phyloP scores from a whole-genome alignment of 2,797 vertebrate species.

The Discoglossus pictus region DNA sequence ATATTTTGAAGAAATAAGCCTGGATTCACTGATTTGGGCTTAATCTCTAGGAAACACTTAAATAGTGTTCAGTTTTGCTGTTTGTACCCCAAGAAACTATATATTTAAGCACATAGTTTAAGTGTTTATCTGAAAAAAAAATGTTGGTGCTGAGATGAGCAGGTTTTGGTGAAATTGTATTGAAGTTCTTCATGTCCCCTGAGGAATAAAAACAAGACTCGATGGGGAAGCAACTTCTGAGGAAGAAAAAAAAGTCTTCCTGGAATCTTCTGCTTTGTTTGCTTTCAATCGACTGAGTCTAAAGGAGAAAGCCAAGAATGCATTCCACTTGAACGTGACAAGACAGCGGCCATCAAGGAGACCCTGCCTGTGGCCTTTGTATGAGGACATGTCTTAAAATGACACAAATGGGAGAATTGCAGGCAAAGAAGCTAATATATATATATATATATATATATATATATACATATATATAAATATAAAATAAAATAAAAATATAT shows the following conservation, averaged over 20 bases:
- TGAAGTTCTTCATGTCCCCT: no score
- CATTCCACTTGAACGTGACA: constrained; percentile 50
- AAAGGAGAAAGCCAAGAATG: constrained; percentile 40
- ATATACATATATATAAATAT: constrained; percentile 4
- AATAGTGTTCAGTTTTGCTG: no score
- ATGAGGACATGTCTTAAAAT: constrained; percentile 30
- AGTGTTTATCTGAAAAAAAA: no score
- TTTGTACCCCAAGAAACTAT: no score
- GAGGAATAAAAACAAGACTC: no score
- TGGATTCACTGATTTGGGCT: no score
- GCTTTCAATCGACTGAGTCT: constrained; percentile 20
- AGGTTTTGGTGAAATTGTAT: no score
- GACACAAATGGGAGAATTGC: constrained; percentile 11
- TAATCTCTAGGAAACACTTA: no score
- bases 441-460: not conserved
- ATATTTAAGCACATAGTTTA: no score
- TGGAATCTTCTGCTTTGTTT: constrained; percentile 21
- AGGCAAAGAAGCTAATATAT: not conserved
- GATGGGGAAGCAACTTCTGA: no score
- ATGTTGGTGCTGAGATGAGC: no score
- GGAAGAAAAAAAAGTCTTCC: not conserved
- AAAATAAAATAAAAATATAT: not conserved
- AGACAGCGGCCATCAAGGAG: constrained; percentile 30
- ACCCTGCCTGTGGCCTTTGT: constrained; percentile 40
- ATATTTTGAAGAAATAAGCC: no score